Conservation (phyloP, 35 echinoderm and acorn worm genomes). For the Heliocidaris tuberculata region DNA sequence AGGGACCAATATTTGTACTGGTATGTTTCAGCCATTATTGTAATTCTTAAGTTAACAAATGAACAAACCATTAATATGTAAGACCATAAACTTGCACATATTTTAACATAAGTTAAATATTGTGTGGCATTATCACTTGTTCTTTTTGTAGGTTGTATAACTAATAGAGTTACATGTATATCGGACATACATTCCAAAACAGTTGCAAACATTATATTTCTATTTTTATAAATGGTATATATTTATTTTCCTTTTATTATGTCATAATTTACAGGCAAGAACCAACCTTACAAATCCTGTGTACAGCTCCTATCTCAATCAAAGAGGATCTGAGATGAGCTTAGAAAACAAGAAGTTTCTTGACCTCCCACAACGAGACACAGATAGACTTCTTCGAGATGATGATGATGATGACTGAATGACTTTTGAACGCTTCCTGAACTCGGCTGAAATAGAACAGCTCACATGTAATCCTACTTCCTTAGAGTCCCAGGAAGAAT, state of each 20-base stretch:
- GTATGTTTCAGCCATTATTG: too few relatives aligned
- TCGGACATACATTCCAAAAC: not conserved
- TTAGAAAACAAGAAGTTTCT: not conserved
- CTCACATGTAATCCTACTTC: not conserved
- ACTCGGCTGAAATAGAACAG: not conserved
- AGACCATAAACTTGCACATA: not conserved
- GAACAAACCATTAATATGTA: not conserved
- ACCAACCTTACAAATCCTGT: constrained; percentile 35
- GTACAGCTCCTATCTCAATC: constrained; percentile 20
- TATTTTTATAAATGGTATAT: not conserved
- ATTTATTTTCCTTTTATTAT: not conserved
- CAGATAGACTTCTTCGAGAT: not conserved
- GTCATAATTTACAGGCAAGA: not conserved
- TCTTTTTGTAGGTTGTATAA: not conserved
- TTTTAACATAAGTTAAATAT: not conserved
- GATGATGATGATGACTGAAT: constrained; percentile 20
- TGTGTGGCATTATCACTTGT: not conserved
- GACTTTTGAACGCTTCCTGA: not conserved
- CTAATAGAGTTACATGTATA: not conserved
- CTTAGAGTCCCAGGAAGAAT: not conserved
- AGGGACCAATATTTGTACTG: too few relatives aligned
- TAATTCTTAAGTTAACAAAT: not conserved
- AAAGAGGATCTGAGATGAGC: constrained; percentile 10
- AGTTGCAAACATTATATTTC: too few relatives aligned
- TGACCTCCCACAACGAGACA: constrained; percentile 14